Conservation (phyloP, 2,113 vertebrate species). For the Gnathonemus echidnorhynchus region DNA sequence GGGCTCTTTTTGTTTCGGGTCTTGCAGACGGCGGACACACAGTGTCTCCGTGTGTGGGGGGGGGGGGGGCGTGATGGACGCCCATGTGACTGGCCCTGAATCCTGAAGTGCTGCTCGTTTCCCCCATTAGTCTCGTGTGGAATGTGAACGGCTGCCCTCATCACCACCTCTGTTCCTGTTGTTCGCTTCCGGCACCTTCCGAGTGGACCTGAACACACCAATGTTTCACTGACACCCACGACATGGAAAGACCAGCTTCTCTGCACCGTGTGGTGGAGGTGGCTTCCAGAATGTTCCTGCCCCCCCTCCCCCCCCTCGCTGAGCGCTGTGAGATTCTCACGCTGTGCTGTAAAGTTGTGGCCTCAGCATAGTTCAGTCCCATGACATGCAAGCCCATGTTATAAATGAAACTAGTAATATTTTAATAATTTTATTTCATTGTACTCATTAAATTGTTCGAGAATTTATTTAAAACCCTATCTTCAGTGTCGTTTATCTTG, state of each 20-base stretch:
- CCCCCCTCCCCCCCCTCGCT: background rate
- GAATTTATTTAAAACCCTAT: constrained; percentile 25
- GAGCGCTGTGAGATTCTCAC: background rate
- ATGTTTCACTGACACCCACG: background rate
- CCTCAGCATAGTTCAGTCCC: constrained; percentile 54
- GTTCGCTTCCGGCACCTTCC: background rate
- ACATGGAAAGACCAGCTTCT: background rate
- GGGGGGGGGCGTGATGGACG: background rate
- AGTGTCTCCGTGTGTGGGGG: background rate
- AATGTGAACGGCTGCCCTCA: background rate
- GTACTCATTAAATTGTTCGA: constrained; percentile 61
- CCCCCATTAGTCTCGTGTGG: background rate
- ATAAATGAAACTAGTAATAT: constrained; percentile 47
- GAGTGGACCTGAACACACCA: background rate
- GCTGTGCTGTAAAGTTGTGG: constrained; percentile 35
- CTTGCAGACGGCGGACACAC: background rate
- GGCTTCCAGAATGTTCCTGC: background rate
- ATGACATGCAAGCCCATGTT: constrained; percentile 57
- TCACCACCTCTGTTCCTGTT: background rate
- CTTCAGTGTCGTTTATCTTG: background rate
- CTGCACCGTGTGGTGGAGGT: background rate
- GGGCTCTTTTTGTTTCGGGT: background rate
- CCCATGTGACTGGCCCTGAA: background rate
- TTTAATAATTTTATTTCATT: constrained; percentile 47
- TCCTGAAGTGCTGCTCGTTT: background rate